Evolutionary conservation across 2,797 vertebrate species (phyloP).

Genomic region (Erithacus rubecula): DNA sequence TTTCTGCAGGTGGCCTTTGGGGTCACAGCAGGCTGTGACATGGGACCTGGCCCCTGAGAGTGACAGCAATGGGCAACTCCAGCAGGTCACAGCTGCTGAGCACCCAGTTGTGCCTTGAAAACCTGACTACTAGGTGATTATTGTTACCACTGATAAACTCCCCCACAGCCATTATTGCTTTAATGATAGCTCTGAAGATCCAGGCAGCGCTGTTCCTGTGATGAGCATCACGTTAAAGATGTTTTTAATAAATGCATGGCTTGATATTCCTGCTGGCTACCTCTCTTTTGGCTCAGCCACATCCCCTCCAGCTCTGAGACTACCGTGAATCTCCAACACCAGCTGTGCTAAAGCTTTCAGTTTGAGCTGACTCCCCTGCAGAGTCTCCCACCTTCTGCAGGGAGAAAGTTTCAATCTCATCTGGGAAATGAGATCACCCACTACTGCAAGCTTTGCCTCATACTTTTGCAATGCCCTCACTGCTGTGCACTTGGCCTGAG

Average conservation of each 20-base stretch:
- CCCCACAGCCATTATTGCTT: not conserved
- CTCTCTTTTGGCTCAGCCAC: not conserved
- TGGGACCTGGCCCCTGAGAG: not conserved
- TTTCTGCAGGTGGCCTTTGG: conserved; percentile 2
- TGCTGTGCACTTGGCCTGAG: not conserved
- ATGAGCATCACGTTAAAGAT: not conserved
- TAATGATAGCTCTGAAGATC: conserved; percentile 12
- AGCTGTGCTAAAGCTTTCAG: not conserved
- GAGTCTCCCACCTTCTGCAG: not conserved
- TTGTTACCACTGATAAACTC: conserved; percentile 53
- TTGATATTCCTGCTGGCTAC: not conserved
- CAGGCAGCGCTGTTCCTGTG: not conserved
- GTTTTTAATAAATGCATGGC: not conserved
- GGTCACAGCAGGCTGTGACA: not conserved
- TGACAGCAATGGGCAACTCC: conserved; percentile 26
- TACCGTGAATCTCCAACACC: not conserved
- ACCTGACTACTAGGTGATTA: conserved; percentile 47
- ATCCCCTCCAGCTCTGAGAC: not conserved
- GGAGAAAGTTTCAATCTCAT: not conserved
- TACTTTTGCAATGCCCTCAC: not conserved
- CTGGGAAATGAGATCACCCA: not conserved
- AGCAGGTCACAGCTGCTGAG: conserved; percentile 61
- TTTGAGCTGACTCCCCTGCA: not conserved
- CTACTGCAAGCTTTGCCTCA: not conserved
- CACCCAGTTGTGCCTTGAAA: conserved; percentile 62